Conservation (phyloP, 2,888 invertebrate genomes). For the Carcina quercana region DNA sequence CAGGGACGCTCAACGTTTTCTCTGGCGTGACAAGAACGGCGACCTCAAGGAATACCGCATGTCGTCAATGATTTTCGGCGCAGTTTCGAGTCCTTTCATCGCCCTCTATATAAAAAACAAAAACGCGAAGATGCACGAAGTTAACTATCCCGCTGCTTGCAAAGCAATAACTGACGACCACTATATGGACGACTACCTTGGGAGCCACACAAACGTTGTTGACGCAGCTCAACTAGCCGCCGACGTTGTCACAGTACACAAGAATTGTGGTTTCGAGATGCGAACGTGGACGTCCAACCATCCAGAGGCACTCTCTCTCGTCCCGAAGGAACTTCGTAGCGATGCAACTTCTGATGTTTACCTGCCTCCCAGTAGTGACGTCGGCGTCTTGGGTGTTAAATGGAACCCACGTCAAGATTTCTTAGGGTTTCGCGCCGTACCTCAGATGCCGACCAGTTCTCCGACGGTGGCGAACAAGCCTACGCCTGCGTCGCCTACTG, state of each 20-base stretch:
- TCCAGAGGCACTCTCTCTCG: slow-evolving; percentile 1
- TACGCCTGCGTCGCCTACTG: slow-evolving; percentile 9
- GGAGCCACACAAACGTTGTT: neutral
- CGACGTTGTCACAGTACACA: slow-evolving; percentile 3
- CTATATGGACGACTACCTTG: slow-evolving; percentile 4
- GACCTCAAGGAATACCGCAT: too few relatives aligned
- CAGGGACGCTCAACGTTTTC: slow-evolving; percentile 21
- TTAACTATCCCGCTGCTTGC: neutral
- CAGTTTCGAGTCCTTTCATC: slow-evolving; percentile 23
- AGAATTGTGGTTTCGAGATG: slow-evolving; percentile 4
- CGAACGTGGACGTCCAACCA: slow-evolving; percentile 5
- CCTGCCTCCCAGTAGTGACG: slow-evolving; percentile 3
- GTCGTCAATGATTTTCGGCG: too few relatives aligned
- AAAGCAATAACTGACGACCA: neutral
- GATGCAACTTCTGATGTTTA: slow-evolving; percentile 1
- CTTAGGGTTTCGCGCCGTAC: neutral
- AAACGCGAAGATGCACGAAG: neutral
- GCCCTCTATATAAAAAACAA: slow-evolving; percentile 25
- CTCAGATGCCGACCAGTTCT: neutral
- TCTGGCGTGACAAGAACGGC: slow-evolving; percentile 13
- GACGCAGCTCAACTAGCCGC: slow-evolving; percentile 3
- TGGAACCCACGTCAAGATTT: neutral
- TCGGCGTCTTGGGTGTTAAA: slow-evolving; percentile 4
- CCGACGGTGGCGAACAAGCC: slow-evolving; percentile 8
- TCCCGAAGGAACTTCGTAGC: slow-evolving; percentile 1